Evolutionary conservation across 2,113 vertebrate genomes (phyloP).

Genomic region (Eptesicus fuscus): DNA sequence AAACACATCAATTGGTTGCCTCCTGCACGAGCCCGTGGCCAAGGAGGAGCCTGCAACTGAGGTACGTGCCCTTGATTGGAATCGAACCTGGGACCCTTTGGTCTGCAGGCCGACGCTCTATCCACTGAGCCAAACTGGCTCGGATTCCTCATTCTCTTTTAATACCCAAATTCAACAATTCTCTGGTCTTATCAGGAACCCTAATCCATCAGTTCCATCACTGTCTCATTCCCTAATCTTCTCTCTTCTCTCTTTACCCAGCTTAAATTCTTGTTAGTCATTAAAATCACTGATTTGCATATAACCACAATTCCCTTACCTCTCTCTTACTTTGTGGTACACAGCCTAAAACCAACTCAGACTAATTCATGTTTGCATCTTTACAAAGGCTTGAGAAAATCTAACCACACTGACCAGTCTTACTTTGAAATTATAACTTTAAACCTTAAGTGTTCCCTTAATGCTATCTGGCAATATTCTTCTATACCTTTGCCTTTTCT

Average conservation of each 20-base stretch:
- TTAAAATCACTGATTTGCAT: constrained; percentile 19
- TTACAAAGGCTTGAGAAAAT: constrained; percentile 4
- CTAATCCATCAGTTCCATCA: neutral
- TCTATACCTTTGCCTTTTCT: neutral
- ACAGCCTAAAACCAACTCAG: neutral
- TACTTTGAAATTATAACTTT: neutral
- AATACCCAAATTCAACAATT: neutral
- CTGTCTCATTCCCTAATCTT: neutral
- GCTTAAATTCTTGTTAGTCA: neutral
- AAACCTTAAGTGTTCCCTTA: neutral
- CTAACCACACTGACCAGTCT: neutral
- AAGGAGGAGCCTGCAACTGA: no score
- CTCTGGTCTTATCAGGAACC: neutral
- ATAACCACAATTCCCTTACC: neutral
- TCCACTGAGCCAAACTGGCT: no score
- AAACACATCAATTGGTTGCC: no score
- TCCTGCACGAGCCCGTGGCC: no score
- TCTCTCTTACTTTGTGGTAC: neutral
- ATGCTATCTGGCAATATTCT: neutral
- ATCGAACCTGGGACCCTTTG: no score
- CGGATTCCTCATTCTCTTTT: neutral
- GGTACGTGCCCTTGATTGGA: no score
- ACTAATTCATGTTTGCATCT: neutral
- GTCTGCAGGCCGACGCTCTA: no score
- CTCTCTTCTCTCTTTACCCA: neutral